Percentiles rank a stretch among this genome's conserved stretches.
These are phyloP conservation scores for Trissoscelio sp. DNA, from an alignment of 2,888 invertebrate species.

Conservation along the genomic window DNA sequence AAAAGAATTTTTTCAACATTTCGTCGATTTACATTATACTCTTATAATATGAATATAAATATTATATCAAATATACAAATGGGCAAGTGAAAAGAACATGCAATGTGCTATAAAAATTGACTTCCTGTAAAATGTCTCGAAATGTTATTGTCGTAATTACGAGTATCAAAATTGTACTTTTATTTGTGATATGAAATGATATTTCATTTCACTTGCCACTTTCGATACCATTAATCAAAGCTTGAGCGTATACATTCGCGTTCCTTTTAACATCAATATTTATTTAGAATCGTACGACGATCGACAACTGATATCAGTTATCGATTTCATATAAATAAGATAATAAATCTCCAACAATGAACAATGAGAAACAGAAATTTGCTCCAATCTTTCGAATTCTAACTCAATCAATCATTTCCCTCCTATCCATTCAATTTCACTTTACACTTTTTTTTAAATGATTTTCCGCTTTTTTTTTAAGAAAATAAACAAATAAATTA, in stretches of 20 bases:
- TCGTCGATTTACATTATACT: not conserved
- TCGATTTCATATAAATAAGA: too few relatives aligned
- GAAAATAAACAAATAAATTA: not conserved
- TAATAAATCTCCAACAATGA: slow-evolving; percentile 16
- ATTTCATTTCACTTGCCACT: slow-evolving; percentile 35
- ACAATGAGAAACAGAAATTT: not conserved
- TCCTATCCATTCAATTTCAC: too few relatives aligned
- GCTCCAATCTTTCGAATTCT: too few relatives aligned
- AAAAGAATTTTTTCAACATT: slow-evolving; percentile 8
- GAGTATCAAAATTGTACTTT: slow-evolving; percentile 18
- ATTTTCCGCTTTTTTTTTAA: not conserved
- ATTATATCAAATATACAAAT: slow-evolving; percentile 12
- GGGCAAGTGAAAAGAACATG: slow-evolving; percentile 16
- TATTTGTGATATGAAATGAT: slow-evolving; percentile 7
- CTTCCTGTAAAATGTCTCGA: not conserved
- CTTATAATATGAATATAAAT: slow-evolving; percentile 9
- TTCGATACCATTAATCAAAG: slow-evolving; percentile 14
- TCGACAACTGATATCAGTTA: too few relatives aligned
- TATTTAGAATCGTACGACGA: slow-evolving; percentile 3
- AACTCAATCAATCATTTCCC: too few relatives aligned
- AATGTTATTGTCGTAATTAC: slow-evolving; percentile 34
- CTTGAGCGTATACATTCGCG: slow-evolving; percentile 29
- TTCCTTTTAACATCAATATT: slow-evolving; percentile 9
- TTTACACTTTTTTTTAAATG: too few relatives aligned
- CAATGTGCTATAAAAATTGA: slow-evolving; percentile 15